Base-by-base conservation (phyloP, 2,797 vertebrate species). In the Sarcoramphus papa region DNA sequence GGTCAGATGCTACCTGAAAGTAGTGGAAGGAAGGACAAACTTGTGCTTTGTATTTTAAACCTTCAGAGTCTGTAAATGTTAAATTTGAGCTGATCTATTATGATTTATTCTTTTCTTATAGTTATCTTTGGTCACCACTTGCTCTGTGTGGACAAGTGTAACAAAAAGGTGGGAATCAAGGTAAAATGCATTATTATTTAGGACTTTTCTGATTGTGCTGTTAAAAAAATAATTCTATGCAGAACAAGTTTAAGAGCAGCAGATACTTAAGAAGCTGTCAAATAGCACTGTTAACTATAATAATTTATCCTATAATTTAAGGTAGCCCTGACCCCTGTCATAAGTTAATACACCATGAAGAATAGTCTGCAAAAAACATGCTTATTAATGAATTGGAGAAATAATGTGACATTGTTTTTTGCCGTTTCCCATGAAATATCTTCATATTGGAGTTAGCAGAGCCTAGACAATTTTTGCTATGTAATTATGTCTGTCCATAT, bases 261-360 rank as follows among this genome's bases (percentile, higher is more conserved):
- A 98, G 97, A 97, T 98, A 96, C 97, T 97, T 98, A 97, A 94
- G 98, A 98, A 98, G 60, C 98, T 99, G 98, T 98, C 99, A 99
- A 97, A 97, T 97, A 98, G 84, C 95, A 97, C 93, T 97, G 97
- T 98, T 98, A 98, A 97, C 97, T 97, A 93, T 76, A 96, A 91
- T 98, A 98, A 98, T 98, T 98, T 98, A 98, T 98, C 98, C 97
- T 98, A 97, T 98, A 98, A 99, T 99, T 99, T 98, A 98, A 98
- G 97, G 98, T 98, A 98, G 98, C 97, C 98, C 96, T 98, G 98
- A 98, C 98, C 98, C 95, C 89, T 98, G 98, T 98, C 98, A 98
- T 97, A 98, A 99, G 98, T 99, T 99, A 99, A 99, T 98, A 97
- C 96, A 98, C 98, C 98, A 98, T 98, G 98, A 98, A 98, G 98